Base-by-base conservation (phyloP, 2,888 invertebrate species). In the Drosophila incognita region DNA sequence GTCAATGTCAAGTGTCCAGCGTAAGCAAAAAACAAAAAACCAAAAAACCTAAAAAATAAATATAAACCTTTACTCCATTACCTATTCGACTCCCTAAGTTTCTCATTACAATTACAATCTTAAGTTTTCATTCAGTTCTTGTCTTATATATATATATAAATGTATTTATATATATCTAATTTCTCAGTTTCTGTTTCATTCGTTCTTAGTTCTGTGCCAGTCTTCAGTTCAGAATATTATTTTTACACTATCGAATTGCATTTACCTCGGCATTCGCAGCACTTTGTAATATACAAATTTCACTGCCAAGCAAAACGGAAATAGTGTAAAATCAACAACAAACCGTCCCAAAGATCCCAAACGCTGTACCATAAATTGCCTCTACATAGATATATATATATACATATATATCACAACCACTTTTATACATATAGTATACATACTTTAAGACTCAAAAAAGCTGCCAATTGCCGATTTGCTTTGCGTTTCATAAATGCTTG, bases 191-290 rank as follows among this genome's bases (percentile, higher is more conserved):
- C 42, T 5, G 2, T 71, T 71, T 52, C 11, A 53, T 65, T 68
- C 40, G 42, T 74, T 61, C 36, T 61, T 36, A 57, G 3, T 54
- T 66, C 36, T 33, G 40, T 56, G 27, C 42, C 38, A 54, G n/a
- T 67, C 71, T 42, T 48, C 42, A 51, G 51, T 69, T 72, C 35
- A n/a, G 64, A 52, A 73, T 76, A 63, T 79, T 86, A 82, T 84
- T 90, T 90, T 87, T 81, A 91, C 87, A 90, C 89, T 77, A 90
- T 88, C 62, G 48, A 63, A 77, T 68, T 63, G 58, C 67, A 66
- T 68, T 68, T 66, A 74, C 53, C 69, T 71, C 74, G 71, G 77
- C 78, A 73, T 63, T 82, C 54, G 57, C 69, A 71, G 83, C 90
- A 85, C 85, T 86, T 59, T 85, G 89, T 85, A 89, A 80, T 52